A percentile compares a stretch with the other conserved stretches of the same genome.
Evolutionary conservation across 2,888 invertebrate genomes (phyloP).

Genomic region (Neoitamus cyanurus): DNA sequence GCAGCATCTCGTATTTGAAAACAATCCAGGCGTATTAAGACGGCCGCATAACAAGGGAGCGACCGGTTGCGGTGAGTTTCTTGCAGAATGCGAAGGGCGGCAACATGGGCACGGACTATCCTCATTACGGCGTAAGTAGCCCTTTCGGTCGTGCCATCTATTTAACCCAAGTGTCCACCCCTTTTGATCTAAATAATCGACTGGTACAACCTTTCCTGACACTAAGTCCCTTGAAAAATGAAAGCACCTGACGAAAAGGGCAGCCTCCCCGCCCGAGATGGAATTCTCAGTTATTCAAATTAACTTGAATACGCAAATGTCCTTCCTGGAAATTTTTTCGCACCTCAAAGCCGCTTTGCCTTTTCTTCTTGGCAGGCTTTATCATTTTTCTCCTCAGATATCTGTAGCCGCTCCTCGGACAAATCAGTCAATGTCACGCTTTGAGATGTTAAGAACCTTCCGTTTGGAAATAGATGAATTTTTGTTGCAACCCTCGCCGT

Average conservation of each 20-base stretch:
- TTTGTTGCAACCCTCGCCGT: constrained; percentile 37
- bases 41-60: background rate
- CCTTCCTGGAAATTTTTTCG: constrained; percentile 22
- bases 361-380: constrained; percentile 29
- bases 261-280: background rate
- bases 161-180: constrained; percentile 35
- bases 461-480: constrained; percentile 50
- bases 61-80: background rate
- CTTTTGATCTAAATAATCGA: constrained; percentile 42
- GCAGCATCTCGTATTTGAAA: background rate
- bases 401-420: constrained; percentile 38
- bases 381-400: constrained; percentile 42
- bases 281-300: constrained; percentile 50
- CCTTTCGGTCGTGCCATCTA: background rate
- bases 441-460: constrained; percentile 49
- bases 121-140: constrained; percentile 3
- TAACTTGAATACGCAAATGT: constrained; percentile 50
- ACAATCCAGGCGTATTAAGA: background rate
- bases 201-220: constrained; percentile 41
- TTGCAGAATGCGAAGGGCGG: background rate
- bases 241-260: constrained; percentile 45
- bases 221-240: constrained; percentile 38
- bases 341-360: constrained; percentile 38
- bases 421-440: constrained; percentile 52
- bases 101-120: background rate